Base-by-base conservation (phyloP, 2,113 vertebrate genomes). In the Zapornia atra region DNA sequence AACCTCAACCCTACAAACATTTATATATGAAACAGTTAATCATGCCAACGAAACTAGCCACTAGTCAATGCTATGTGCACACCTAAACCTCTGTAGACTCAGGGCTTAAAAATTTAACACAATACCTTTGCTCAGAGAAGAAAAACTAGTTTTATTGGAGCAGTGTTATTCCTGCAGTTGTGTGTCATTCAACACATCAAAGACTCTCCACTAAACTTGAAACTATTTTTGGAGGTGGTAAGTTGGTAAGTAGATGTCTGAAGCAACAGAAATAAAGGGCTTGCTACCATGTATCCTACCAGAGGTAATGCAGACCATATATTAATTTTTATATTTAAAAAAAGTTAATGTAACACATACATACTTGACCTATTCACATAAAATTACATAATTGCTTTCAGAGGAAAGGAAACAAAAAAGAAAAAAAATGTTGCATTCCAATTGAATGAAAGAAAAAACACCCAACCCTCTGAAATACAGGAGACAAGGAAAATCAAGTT, bases 71-170 rank as follows among this genome's bases (percentile, higher is more conserved):
- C 68, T 80, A 80, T 42, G 60, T 46, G 93, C 54, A 70, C 10
- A 0, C 42, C 72, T 92, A 92, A 77, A 78, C 24, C 82, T 93
- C 61, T 93, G 90, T 83, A 82, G 82, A 86, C 65, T 93, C 56
- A 56, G 68, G 72, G 72, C 92, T 95, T 96, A 95, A 68, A 94
- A 78, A 56, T 68, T 82, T 46, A 84, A 94, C 36, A 69, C 68
- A 81, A 46, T 70, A 38, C 29, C 64, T 68, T 73, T 70, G 78
- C 60, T 53, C 46, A 83, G 64, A 89, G 92, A 86, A 92, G 81
- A 86, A 87, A 88, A 90, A 85, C 88, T 81, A 56, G 90, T 95
- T 96, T 48, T 73, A 88, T 51, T 46, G 36, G 60, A 80, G 51
- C 71, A 84, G 48, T 60, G 51, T 68, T 83, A 90, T 13, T 93